Percentiles rank a stretch among this genome's conserved stretches.
These are phyloP conservation scores for Lasaia peninsularis DNA, from an alignment of 1,140 invertebrate species.

Conservation along the genomic window DNA sequence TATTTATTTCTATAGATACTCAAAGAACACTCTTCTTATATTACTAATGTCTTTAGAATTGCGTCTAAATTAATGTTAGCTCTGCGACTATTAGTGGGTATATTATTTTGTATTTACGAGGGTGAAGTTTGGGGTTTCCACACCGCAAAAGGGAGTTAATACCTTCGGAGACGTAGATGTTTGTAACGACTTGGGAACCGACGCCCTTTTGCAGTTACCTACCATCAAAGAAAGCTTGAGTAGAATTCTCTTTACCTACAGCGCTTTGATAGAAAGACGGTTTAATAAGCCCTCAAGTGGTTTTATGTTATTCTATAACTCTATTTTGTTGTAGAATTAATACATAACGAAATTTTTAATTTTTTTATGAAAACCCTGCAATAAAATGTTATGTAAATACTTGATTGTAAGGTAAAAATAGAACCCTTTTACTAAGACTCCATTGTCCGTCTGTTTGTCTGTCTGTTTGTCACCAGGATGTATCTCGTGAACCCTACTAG, in stretches of 20 bases:
- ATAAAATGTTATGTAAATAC: no score
- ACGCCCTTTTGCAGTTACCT: conserved; percentile 4
- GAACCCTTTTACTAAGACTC: no score
- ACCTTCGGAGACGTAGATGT: not conserved
- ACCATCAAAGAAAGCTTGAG: conserved; percentile 6
- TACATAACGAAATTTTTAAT: not conserved
- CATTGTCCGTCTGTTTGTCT: no score
- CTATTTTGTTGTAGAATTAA: not conserved
- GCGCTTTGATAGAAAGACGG: not conserved
- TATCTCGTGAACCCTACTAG: no score
- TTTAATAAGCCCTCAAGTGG: not conserved
- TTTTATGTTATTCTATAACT: not conserved
- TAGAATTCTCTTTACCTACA: not conserved
- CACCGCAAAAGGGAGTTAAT: conserved; percentile 2
- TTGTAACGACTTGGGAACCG: conserved; percentile 4
- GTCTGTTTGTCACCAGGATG: no score
- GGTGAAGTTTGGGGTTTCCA: not conserved
- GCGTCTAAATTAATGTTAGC: not conserved
- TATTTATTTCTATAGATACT: no score
- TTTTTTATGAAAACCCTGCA: no score
- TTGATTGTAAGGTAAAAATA: no score
- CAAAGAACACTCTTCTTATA: no score
- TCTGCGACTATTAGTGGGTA: not conserved
- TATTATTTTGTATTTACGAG: not conserved
- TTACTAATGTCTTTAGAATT: not conserved